Evolutionary conservation across 2,797 vertebrate species (phyloP).

Genomic region (Tokudaia muenninki): DNA sequence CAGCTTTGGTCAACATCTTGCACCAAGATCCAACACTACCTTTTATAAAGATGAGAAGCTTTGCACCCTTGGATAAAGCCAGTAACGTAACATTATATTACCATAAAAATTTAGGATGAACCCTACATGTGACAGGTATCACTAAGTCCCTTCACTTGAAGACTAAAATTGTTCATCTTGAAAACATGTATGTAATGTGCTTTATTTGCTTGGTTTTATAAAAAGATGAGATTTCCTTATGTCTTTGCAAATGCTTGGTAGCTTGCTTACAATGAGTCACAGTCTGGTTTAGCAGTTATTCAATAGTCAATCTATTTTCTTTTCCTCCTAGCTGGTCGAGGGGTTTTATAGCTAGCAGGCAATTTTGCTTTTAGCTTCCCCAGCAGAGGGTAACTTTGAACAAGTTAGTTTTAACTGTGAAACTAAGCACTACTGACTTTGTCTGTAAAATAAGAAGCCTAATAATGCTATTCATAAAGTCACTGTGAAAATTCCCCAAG

Average conservation of each 20-base stretch:
- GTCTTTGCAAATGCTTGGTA: neutral
- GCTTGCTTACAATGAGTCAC: neutral
- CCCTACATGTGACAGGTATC: neutral
- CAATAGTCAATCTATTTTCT: constrained; percentile 46
- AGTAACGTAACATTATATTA: neutral
- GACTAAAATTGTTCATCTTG: neutral
- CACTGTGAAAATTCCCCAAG: neutral
- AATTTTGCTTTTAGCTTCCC: constrained; percentile 33
- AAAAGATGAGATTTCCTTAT: neutral
- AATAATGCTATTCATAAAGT: neutral
- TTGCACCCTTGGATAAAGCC: neutral
- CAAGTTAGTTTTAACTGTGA: constrained; percentile 57
- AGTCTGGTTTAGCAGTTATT: constrained; percentile 15
- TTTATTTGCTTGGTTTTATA: neutral
- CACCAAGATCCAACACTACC: neutral
- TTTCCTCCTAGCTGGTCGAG: neutral
- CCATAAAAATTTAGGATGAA: neutral
- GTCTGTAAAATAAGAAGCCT: constrained; percentile 39
- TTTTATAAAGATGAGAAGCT: neutral
- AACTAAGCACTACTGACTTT: constrained; percentile 1
- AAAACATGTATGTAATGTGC: neutral
- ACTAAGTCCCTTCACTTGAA: neutral
- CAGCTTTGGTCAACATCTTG: neutral
- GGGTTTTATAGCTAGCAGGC: neutral
- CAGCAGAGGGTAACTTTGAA: neutral